These are phyloP conservation scores for Perizoma flavofasciatum DNA, from an alignment of 2,888 invertebrate genomes.

Conservation along the genomic window DNA sequence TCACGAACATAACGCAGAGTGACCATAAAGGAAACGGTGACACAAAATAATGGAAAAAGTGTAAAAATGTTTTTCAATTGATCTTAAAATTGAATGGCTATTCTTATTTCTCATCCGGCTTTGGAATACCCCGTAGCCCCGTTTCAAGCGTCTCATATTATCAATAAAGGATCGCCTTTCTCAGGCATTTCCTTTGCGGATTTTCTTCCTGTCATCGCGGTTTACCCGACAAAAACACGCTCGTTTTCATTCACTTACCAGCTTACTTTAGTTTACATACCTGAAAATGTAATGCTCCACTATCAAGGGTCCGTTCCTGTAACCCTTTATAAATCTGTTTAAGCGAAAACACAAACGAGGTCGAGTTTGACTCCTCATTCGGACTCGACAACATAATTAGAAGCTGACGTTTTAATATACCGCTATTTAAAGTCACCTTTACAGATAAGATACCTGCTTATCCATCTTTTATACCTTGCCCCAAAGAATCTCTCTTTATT, in stretches of 20 bases:
- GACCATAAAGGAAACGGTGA: too few relatives aligned
- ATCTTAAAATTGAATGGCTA: too few relatives aligned
- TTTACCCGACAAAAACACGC: conserved; percentile 31
- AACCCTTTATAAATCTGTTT: conserved; percentile 53
- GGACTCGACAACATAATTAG: conserved; percentile 57
- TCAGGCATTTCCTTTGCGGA: neutral
- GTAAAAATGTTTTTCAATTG: too few relatives aligned
- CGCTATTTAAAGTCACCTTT: conserved; percentile 1
- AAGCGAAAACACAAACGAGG: conserved; percentile 55
- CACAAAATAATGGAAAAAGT: too few relatives aligned
- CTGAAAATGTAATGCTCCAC: conserved; percentile 39
- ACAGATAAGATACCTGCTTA: neutral
- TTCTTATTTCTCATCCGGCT: too few relatives aligned
- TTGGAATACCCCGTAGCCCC: too few relatives aligned
- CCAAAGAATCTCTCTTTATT: too few relatives aligned
- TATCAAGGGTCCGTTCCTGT: conserved; percentile 34
- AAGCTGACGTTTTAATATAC: conserved; percentile 18
- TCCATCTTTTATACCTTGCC: neutral
- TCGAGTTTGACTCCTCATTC: conserved; percentile 63
- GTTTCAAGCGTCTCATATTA: too few relatives aligned
- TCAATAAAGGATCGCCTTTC: too few relatives aligned
- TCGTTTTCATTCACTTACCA: conserved; percentile 27
- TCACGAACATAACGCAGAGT: too few relatives aligned
- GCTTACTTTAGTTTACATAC: conserved; percentile 33
- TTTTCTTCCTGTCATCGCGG: conserved; percentile 14